Evolutionary conservation across 2,888 invertebrate genomes (phyloP), one percentile per base, ranked within the genome.

Genomic region (Dioctria linearis): DNA sequence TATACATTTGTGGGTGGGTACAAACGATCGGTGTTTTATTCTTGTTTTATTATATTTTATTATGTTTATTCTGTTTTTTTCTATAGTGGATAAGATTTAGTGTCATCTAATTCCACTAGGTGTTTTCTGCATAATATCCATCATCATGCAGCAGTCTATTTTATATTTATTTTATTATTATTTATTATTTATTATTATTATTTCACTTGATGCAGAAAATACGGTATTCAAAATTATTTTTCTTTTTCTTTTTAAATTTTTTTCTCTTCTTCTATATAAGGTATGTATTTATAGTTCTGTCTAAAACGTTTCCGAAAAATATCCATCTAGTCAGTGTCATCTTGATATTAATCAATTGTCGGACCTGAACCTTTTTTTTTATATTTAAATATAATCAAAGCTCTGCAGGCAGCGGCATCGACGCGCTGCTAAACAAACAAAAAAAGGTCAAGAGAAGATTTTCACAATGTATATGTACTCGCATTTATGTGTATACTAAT

Each of bases 81-180:
- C 25, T 63, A 13, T 54, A 73, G 73, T 59, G 73, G 73, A 25
- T 42, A 42, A 73, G 73, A 73, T 13, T 25, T 40, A 73, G 57
- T 73, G 73, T 73, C 73, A 73, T 73, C 73, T 73, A 73, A 73
- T 73, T 73, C 59, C 73, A 73, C 73, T 73, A n/a, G 13, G 57
- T 57, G 59, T 73, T 8, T 57, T 13, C 57, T 54, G 73, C 59
- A 59, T 42, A 25, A 59, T 25, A 25, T 25, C 73, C 25, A 13
- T 57, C 59, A 73, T 57, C 42, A 57, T 73, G 42, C 54, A 25
- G 25, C 25, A 73, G 57, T 73, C 46, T 67, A 69, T 67, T 43
- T 67, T 67, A 42, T 42, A 42, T 42, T 65, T 40, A 39, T 13
- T 43, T 67, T 43, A 9, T 49, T 43, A 43, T 13, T 66, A 11